Evolutionary conservation across 2,113 vertebrate species (phyloP).

Genomic region (Ia io): DNA sequence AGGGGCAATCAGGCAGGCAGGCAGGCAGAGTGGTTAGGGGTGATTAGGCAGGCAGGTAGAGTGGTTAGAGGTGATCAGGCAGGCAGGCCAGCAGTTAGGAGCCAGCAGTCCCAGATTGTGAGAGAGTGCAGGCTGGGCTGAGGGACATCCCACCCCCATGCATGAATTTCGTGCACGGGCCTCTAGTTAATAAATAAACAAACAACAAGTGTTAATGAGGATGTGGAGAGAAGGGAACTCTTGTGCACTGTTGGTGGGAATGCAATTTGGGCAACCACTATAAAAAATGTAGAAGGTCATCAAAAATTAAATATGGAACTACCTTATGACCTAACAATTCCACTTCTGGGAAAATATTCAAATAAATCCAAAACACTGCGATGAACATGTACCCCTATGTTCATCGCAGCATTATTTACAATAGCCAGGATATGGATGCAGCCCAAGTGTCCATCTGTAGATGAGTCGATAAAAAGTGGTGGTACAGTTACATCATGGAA

Average conservation of each 20-base stretch:
- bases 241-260: neutral
- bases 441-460: neutral
- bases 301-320: neutral
- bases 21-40: too few relatives aligned
- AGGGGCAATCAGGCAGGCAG: too few relatives aligned
- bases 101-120: too few relatives aligned
- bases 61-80: too few relatives aligned
- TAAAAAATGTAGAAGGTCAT: neutral
- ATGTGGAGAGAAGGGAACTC: neutral
- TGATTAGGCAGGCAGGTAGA: too few relatives aligned
- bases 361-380: neutral
- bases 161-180: too few relatives aligned
- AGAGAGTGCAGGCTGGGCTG: too few relatives aligned
- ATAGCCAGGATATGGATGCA: neutral
- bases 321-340: neutral
- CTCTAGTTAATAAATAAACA: neutral
- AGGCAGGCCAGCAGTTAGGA: too few relatives aligned
- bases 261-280: neutral
- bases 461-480: neutral
- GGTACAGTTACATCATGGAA: neutral
- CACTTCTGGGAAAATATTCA: neutral
- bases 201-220: neutral
- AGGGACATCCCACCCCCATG: too few relatives aligned
- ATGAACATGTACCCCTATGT: neutral
- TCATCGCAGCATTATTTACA: neutral